Evolutionary conservation across 2,797 vertebrate genomes (phyloP).

Genomic region (Heteromormyrus szaboi): DNA sequence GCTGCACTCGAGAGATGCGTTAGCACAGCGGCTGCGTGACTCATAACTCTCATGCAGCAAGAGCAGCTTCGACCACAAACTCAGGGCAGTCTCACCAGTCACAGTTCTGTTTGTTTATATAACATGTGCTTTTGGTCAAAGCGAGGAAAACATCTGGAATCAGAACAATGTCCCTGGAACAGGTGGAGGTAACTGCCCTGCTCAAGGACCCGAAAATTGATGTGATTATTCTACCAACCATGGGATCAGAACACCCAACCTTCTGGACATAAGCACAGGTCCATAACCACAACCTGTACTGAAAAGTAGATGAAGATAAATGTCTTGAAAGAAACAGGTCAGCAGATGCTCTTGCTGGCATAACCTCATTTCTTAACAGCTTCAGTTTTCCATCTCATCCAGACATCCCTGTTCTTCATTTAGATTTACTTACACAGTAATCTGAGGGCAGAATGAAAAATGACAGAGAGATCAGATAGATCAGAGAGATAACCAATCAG

Average conservation of each 20-base stretch:
- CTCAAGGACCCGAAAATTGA: not conserved
- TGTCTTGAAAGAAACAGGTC: not conserved
- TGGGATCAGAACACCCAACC: not conserved
- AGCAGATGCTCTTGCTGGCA: not conserved
- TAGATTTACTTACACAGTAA: not conserved
- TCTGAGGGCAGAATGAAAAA: not conserved
- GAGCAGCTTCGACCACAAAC: not conserved
- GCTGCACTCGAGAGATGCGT: not conserved
- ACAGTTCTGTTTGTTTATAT: not conserved
- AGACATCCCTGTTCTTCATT: not conserved
- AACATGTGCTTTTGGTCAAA: not conserved
- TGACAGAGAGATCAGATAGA: not conserved
- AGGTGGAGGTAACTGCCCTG: not conserved
- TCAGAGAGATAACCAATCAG: not conserved
- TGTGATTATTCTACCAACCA: not conserved
- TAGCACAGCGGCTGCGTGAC: not conserved
- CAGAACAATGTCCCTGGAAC: not conserved
- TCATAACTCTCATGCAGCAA: not conserved
- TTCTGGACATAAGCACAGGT: not conserved
- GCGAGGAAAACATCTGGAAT: not conserved
- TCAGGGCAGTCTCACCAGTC: not conserved
- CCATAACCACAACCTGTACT: not conserved
- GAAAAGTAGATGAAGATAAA: not conserved
- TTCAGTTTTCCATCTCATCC: not conserved
- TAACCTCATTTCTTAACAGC: not conserved